These are phyloP conservation scores for Pogonomyrmex barbatus DNA, from an alignment of 1,140 invertebrate species.

Conservation along the genomic window DNA sequence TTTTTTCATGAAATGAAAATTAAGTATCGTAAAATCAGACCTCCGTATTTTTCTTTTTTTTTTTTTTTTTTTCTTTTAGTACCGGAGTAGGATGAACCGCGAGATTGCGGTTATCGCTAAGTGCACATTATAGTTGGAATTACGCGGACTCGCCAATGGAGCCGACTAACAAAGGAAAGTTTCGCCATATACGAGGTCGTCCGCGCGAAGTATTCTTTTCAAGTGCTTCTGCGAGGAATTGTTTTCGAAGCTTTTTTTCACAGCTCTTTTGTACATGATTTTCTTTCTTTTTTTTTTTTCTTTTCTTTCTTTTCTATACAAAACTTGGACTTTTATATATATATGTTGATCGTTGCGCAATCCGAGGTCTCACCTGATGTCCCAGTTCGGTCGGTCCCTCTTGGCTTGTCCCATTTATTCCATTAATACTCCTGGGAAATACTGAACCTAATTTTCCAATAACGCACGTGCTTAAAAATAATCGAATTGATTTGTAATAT, in stretches of 20 bases:
- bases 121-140: background rate
- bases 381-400: background rate
- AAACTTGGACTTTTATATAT: background rate
- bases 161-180: slow-evolving; percentile 26
- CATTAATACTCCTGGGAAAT: background rate
- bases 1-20: background rate
- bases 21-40: background rate
- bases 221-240: background rate
- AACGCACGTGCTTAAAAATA: background rate
- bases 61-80: background rate
- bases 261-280: background rate
- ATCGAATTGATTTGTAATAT: background rate
- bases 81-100: background rate
- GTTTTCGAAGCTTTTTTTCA: background rate
- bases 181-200: background rate
- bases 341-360: background rate
- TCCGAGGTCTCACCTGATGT: background rate
- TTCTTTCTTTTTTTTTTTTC: too few relatives aligned
- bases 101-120: background rate
- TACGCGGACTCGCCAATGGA: background rate
- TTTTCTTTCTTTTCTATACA: too few relatives aligned
- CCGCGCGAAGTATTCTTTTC: background rate
- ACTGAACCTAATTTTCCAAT: background rate
- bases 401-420: background rate
- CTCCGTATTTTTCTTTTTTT: background rate